These are phyloP conservation scores for Stenodera caucasica DNA, from an alignment of 2,888 invertebrate genomes.

Conservation along the genomic window DNA sequence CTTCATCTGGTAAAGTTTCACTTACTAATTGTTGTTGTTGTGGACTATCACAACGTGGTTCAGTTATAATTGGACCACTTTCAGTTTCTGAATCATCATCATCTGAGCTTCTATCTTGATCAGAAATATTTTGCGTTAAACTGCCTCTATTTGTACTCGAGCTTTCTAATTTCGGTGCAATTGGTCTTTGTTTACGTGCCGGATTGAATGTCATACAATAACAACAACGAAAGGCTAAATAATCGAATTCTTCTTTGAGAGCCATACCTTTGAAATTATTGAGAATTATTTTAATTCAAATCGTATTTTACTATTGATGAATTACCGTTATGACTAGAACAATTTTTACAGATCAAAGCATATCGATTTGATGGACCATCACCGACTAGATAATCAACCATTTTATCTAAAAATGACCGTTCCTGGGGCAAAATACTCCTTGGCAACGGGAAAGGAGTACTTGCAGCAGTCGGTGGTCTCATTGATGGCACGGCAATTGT, in stretches of 20 bases:
- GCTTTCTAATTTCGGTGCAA: constrained; percentile 66
- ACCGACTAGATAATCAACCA: constrained; percentile 92
- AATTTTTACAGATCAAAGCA: constrained; percentile 91
- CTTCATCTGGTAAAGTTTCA: not conserved
- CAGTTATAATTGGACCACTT: constrained; percentile 20
- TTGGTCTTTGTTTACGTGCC: constrained; percentile 82
- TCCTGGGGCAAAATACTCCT: constrained; percentile 74
- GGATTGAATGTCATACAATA: constrained; percentile 88
- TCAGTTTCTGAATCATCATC: constrained; percentile 41
- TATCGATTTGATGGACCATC: constrained; percentile 95
- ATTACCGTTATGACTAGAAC: constrained; percentile 89
- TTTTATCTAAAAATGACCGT: constrained; percentile 79
- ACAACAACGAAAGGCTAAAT: constrained; percentile 83
- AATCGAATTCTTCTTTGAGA: constrained; percentile 71
- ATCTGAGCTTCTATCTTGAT: constrained; percentile 49
- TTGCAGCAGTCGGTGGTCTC: constrained; percentile 4
- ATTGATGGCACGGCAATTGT: not conserved
- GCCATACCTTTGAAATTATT: constrained; percentile 64
- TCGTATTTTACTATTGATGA: not conserved
- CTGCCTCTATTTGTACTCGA: constrained; percentile 28
- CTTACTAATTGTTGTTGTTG: not conserved
- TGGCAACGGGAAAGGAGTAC: constrained; percentile 60
- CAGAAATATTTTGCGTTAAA: constrained; percentile 40
- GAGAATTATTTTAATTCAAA: not conserved
- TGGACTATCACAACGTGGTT: constrained; percentile 22